Conservation (phyloP, 2,888 invertebrate species). For the Lamellibrachia columna region DNA sequence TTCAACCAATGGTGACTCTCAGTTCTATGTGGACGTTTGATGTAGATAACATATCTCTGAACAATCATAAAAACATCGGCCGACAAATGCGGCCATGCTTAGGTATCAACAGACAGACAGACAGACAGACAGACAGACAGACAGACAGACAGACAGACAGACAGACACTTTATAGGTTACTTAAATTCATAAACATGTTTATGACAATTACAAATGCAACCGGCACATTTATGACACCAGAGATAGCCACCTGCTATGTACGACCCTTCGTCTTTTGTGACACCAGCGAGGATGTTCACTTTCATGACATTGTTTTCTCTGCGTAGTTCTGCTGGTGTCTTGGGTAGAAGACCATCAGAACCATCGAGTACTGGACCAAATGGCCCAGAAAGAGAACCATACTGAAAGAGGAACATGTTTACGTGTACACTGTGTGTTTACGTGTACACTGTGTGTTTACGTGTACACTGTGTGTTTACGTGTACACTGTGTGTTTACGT, state of each 20-base stretch:
- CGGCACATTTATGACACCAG: background rate
- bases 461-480: too few relatives aligned
- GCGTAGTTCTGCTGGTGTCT: conserved; percentile 54
- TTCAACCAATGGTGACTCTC: background rate
- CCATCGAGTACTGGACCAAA: conserved; percentile 64
- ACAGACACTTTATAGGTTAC: too few relatives aligned
- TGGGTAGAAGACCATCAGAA: conserved; percentile 49
- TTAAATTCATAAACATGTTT: background rate
- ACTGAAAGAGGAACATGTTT: conserved; percentile 42
- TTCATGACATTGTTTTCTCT: conserved; percentile 53
- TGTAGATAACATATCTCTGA: background rate
- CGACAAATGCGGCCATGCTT: too few relatives aligned
- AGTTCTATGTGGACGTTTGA: background rate
- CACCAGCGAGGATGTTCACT: conserved; percentile 58
- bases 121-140: too few relatives aligned
- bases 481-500: too few relatives aligned
- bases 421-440: too few relatives aligned
- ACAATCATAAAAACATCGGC: background rate
- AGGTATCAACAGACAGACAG: too few relatives aligned
- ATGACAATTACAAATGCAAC: background rate
- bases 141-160: too few relatives aligned
- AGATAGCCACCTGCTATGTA: conserved; percentile 57
- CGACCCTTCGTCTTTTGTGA: conserved; percentile 61
- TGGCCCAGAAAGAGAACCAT: conserved; percentile 51
- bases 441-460: too few relatives aligned